Conservation (phyloP, 1,140 invertebrate genomes). For the Littorina saxatilis region DNA sequence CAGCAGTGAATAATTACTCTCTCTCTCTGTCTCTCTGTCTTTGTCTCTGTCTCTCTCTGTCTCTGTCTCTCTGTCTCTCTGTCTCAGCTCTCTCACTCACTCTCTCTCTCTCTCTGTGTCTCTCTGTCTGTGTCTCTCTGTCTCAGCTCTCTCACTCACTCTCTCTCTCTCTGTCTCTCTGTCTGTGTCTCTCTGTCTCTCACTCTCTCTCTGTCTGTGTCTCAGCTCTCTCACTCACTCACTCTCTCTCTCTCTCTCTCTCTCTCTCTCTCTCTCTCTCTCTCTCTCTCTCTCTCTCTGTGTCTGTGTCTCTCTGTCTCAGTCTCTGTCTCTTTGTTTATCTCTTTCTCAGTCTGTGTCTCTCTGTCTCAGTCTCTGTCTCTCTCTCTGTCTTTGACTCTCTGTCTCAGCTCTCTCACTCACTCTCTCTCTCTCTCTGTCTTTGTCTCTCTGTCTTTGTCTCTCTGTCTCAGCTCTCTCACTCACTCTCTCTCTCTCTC, state of each 20-base stretch:
- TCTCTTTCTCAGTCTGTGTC: background rate
- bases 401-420: too few relatives aligned
- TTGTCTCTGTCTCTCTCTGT: background rate
- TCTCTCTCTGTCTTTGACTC: background rate
- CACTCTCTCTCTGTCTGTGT: background rate
- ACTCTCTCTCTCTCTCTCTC: too few relatives aligned
- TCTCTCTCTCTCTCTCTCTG: too few relatives aligned
- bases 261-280: too few relatives aligned
- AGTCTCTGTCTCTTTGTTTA: too few relatives aligned
- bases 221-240: too few relatives aligned
- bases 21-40: background rate
- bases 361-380: slow-evolving; percentile 1
- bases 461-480: too few relatives aligned
- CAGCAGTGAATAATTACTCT: background rate
- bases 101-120: background rate
- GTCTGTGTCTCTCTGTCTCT: background rate
- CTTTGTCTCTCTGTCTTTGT: too few relatives aligned
- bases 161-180: background rate
- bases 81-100: background rate
- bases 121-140: background rate
- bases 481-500: too few relatives aligned
- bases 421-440: too few relatives aligned
- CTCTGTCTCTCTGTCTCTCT: slow-evolving; percentile 1
- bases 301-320: too few relatives aligned
- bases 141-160: background rate